phyloP scores from a whole-genome alignment of 2,888 invertebrate genomes.

The Scrobipalpa atriplicella region DNA sequence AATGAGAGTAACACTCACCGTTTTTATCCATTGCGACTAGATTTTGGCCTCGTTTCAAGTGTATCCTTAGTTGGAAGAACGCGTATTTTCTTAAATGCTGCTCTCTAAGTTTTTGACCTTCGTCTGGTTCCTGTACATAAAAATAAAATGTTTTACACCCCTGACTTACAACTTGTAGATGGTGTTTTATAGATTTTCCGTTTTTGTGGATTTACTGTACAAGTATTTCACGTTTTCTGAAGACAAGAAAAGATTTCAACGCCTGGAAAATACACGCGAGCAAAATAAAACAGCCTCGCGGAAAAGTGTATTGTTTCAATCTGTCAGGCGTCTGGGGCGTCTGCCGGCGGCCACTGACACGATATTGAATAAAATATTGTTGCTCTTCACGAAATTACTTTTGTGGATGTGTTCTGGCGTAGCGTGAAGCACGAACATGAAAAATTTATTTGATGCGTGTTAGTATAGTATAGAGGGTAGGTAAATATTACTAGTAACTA shows the following conservation, averaged over 20 bases:
- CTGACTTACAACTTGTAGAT: too few species aligned
- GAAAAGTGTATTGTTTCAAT: conserved; percentile 17
- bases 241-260: neutral
- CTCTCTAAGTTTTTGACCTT: conserved; percentile 87
- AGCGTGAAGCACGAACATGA: neutral
- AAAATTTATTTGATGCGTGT: neutral
- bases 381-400: neutral
- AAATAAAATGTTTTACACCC: neutral
- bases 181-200: too few species aligned
- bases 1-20: conserved; percentile 83
- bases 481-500: neutral
- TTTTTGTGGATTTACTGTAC: too few species aligned
- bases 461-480: too few species aligned
- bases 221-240: too few species aligned
- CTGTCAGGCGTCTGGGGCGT: conserved; percentile 24
- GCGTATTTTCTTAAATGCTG: conserved; percentile 91
- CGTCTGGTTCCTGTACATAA: conserved; percentile 84
- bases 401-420: neutral
- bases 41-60: conserved; percentile 93
- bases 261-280: conserved; percentile 17
- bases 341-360: too few species aligned
- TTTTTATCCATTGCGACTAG: conserved; percentile 97
- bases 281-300: neutral
- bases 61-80: conserved; percentile 95
- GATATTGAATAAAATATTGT: neutral